Base-by-base conservation (phyloP, 2,113 vertebrate species). In the Columba livia region DNA sequence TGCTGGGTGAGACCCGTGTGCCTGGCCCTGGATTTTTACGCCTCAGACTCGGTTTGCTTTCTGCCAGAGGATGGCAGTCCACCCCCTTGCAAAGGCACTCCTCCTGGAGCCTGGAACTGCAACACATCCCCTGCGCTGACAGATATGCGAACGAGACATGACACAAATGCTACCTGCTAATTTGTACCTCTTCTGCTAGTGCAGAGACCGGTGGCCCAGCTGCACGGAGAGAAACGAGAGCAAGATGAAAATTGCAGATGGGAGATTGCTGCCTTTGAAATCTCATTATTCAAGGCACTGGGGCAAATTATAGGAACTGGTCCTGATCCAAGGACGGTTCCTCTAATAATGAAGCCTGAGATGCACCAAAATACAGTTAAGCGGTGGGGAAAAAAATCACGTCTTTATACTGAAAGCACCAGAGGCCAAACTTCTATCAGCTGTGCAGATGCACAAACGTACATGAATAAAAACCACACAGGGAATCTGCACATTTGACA, bases 41-140 rank as follows among this genome's bases (percentile, higher is more conserved):
- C 87, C 53, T 62, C 36, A 25, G 77, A 32, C 77, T 64, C 12
- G 38, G 54, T 48, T 13, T 6, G 47, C 61, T 71, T 89, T 73
- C 79, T 74, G 93, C 97, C 96, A 88, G 96, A 95, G 65, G 95
- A 93, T 93, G 96, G 95, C 82, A 89, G 85, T 95, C 80, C 84
- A 40, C 40, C 28, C 92, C 40, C 89, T 47, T 95, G 89, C 44
- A 79, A 95, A 84, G 50, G 38, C 31, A 16, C 58, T 69, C 64
- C 51, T 78, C 60, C 53, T 15, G 2, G 48, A 1, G 4, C 11
- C 61, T 18, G 16, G 70, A 31, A 36, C 15, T 15, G 29, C 77
- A 44, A 23, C 51, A 23, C 77, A 11, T 15, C 5, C 24, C 64
- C 78, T 6, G 36, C 28, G 31, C 11, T 29, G 60, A 71, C 66